Base-by-base conservation (phyloP, 2,113 vertebrate species). In the Cochlearius cochlearius region DNA sequence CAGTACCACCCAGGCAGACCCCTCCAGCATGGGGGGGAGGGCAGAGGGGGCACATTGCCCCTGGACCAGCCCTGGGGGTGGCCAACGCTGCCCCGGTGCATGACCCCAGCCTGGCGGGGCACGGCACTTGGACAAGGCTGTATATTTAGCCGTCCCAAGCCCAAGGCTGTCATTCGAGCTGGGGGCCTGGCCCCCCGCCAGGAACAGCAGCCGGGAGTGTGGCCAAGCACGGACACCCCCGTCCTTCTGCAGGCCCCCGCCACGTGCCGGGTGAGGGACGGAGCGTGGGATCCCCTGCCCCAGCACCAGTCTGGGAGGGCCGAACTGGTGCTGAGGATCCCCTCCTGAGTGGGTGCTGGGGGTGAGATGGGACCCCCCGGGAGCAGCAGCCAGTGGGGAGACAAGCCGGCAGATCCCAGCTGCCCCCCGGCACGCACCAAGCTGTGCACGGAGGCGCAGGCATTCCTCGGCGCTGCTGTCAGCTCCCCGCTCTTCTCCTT, bases 401-500 rank as follows among this genome's bases (percentile, higher is more conserved):
- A 67, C 59, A 79, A 14, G 41, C 19, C 5, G 1, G 10, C 0
- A 1, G 34, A 63, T 75, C 43, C 41, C 79, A 52, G 86, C 72
- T 74, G 67, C 59, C 59, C 78, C 72, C 34, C 29, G 2, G 82
- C 72, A 86, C n/a, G 66, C 56, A 15, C 1, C 0, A 29, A 76
- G 72, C 45, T 22, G 38, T 11, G 29, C 63, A 73, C 0, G 8
- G 90, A 90, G 90, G 81, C 77, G 0, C 91, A 50, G 80, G 59
- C 95, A 97, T 97, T 97, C 96, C 95, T 96, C 10, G 2, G 66
- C 0, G 6, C 92, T 97, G 96, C 95, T 60, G 96, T 96, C 96
- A 97, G 94, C 92, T 74, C 92, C 34, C 88, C 2, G 30, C 77
- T 89, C 93, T 80, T 97, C 92, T 94, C 97, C 97, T 97, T 97